Conservation (phyloP, 2,113 vertebrate genomes). For the Rhabdornis inornatus region DNA sequence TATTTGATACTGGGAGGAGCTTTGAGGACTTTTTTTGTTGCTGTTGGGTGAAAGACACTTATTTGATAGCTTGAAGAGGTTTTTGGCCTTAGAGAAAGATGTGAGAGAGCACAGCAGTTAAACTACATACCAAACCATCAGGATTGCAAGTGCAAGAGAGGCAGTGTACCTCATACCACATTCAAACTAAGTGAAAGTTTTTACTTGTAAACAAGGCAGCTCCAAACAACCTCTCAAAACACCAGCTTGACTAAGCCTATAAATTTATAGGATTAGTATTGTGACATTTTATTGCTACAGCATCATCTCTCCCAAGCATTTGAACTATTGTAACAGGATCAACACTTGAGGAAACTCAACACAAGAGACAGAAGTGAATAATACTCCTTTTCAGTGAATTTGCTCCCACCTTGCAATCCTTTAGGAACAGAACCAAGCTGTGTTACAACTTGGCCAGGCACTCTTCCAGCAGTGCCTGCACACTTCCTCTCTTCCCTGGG, state of each 20-base stretch:
- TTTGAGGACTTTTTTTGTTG: background rate
- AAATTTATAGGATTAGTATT: background rate
- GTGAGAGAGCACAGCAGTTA: background rate
- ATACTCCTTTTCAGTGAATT: background rate
- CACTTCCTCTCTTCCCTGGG: background rate
- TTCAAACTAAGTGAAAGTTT: background rate
- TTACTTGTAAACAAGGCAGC: background rate
- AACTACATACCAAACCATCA: background rate
- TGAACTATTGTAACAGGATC: background rate
- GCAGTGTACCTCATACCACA: background rate
- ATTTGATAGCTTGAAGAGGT: background rate
- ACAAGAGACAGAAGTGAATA: background rate
- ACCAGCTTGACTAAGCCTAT: background rate
- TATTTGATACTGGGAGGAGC: background rate
- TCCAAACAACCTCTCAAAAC: background rate
- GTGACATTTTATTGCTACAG: background rate
- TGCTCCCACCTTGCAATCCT: background rate
- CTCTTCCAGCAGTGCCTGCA: background rate
- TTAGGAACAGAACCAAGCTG: background rate
- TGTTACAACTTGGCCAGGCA: background rate
- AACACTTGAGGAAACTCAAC: background rate
- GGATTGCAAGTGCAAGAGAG: background rate
- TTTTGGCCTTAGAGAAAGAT: background rate
- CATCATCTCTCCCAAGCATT: background rate
- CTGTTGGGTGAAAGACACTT: background rate